phyloP scores from a whole-genome alignment of 2,113 vertebrate genomes.

The Lanius collurio region DNA sequence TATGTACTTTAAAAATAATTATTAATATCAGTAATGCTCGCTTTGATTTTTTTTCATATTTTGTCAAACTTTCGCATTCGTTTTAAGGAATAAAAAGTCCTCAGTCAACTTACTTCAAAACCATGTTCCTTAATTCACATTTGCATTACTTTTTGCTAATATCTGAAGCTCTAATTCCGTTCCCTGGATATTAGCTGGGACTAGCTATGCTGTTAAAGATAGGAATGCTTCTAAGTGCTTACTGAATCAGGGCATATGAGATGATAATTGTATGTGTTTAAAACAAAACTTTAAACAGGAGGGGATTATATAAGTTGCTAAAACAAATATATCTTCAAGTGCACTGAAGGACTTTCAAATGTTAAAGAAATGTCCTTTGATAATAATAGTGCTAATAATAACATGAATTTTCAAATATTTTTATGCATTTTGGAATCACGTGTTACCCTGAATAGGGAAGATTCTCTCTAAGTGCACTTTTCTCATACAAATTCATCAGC shows the following conservation, averaged over 20 bases:
- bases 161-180: slow-evolving; percentile 68
- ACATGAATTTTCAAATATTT: slow-evolving; percentile 21
- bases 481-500: background rate
- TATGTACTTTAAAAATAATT: slow-evolving; percentile 1
- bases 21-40: slow-evolving; percentile 25
- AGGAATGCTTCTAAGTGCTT: slow-evolving; percentile 56
- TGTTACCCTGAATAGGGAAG: background rate
- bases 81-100: slow-evolving; percentile 39
- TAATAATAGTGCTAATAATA: slow-evolving; percentile 42
- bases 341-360: slow-evolving; percentile 55
- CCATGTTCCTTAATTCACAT: slow-evolving; percentile 60
- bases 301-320: slow-evolving; percentile 58
- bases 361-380: slow-evolving; percentile 47
- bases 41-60: slow-evolving; percentile 23
- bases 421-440: background rate
- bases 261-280: slow-evolving; percentile 63
- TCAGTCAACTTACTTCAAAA: slow-evolving; percentile 64
- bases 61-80: background rate
- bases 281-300: slow-evolving; percentile 65
- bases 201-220: slow-evolving; percentile 65
- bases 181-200: slow-evolving; percentile 49
- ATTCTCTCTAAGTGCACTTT: background rate
- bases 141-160: slow-evolving; percentile 66
- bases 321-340: slow-evolving; percentile 64
- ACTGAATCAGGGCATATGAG: slow-evolving; percentile 51